phyloP scores from a whole-genome alignment of 1,140 invertebrate genomes.

The Elysia chlorotica region DNA sequence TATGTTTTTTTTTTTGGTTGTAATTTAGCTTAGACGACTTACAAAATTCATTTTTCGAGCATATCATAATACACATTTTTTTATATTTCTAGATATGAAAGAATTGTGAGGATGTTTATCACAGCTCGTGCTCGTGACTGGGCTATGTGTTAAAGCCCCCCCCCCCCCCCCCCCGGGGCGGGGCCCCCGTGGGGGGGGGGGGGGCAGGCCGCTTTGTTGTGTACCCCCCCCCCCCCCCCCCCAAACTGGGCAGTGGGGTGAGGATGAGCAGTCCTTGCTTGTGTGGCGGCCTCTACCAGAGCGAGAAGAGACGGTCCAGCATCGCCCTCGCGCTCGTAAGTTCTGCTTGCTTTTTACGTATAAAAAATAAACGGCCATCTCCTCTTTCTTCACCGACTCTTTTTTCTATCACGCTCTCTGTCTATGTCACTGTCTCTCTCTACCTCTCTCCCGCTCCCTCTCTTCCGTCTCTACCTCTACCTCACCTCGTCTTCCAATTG shows the following conservation, averaged over 20 bases:
- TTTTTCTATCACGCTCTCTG: background rate
- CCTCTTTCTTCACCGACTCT: background rate
- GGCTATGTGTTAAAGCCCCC: too few relatives aligned
- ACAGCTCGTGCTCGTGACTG: too few relatives aligned
- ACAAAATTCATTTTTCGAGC: too few relatives aligned
- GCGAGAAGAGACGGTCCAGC: background rate
- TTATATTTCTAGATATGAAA: too few relatives aligned
- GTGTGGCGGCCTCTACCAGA: background rate
- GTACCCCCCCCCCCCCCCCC: background rate
- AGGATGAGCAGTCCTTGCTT: background rate
- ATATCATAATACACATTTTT: too few relatives aligned
- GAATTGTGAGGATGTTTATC: too few relatives aligned
- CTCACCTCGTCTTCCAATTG: background rate
- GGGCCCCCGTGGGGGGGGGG: too few relatives aligned
- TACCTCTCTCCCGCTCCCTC: slow-evolving; percentile 4
- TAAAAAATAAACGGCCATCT: too few relatives aligned
- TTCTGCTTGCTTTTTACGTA: background rate
- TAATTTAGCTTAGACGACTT: too few relatives aligned
- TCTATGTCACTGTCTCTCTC: background rate
- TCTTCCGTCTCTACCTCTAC: background rate
- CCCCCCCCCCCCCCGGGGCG: too few relatives aligned
- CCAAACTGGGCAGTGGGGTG: background rate
- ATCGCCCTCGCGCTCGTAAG: background rate
- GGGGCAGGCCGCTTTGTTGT: slow-evolving; percentile 26
- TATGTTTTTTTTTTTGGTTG: too few relatives aligned